Conservation (phyloP, 2,888 invertebrate genomes). For the Limnephilus auricula region DNA sequence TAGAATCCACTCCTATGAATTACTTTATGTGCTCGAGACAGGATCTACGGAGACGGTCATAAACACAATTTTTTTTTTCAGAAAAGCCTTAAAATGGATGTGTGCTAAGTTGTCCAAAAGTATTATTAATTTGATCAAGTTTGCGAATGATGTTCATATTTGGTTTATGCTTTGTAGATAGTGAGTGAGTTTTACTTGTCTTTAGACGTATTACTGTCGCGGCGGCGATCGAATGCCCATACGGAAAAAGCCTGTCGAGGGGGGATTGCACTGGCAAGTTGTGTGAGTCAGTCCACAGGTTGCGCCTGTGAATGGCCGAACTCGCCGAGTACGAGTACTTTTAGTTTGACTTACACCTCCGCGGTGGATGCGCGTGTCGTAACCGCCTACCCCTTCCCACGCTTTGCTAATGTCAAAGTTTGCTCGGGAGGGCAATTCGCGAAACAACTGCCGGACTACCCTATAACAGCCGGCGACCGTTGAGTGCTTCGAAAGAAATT, state of each 20-base stretch:
- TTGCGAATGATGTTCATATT: background rate
- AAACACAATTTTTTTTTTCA: slow-evolving; percentile 10
- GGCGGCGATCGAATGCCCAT: background rate
- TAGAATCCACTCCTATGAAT: background rate
- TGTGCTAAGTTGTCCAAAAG: background rate
- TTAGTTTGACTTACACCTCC: slow-evolving; percentile 54
- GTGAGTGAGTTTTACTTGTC: background rate
- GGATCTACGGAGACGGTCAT: slow-evolving; percentile 21
- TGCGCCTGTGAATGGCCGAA: slow-evolving; percentile 48
- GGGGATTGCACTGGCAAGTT: slow-evolving; percentile 35
- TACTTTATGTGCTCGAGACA: background rate
- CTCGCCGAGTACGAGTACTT: background rate
- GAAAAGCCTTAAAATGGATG: background rate
- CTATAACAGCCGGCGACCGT: slow-evolving; percentile 24
- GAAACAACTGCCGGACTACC: background rate
- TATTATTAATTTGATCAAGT: background rate
- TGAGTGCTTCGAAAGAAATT: slow-evolving; percentile 34
- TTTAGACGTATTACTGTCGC: background rate
- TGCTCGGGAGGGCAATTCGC: slow-evolving; percentile 53
- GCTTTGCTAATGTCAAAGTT: slow-evolving; percentile 62
- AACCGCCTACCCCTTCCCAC: slow-evolving; percentile 16
- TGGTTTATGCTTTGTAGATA: background rate
- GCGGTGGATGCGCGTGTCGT: slow-evolving; percentile 24
- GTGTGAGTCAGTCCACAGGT: slow-evolving; percentile 55
- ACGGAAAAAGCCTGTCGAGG: slow-evolving; percentile 46